Conservation (phyloP, 2,888 invertebrate species). For the Melolontha melolontha region DNA sequence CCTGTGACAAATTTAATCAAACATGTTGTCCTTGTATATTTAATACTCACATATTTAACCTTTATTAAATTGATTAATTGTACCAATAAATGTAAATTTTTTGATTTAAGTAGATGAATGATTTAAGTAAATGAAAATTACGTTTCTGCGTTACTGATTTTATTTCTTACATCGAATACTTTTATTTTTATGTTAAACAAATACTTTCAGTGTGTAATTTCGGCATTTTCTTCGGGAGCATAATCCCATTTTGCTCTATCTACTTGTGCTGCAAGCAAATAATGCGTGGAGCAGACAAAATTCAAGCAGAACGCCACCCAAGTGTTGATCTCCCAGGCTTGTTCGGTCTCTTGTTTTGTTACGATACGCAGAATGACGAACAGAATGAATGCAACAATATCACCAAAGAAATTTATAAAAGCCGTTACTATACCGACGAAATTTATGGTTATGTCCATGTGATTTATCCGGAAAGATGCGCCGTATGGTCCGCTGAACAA, state of each 20-base stretch:
- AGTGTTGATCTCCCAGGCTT: conserved; percentile 12
- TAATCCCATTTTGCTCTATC: conserved; percentile 11
- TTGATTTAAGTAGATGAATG: too few relatives aligned
- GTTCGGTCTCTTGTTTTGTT: not conserved
- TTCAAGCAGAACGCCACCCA: conserved; percentile 13
- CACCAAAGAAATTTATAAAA: conserved; percentile 72
- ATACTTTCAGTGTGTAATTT: too few relatives aligned
- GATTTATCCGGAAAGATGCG: conserved; percentile 75
- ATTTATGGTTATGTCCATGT: conserved; percentile 74
- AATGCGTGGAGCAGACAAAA: not conserved
- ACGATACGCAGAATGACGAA: not conserved
- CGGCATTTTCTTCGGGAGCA: not conserved
- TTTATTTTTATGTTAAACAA: too few relatives aligned
- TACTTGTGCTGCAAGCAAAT: conserved; percentile 9
- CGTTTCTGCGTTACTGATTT: too few relatives aligned
- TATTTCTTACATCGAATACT: too few relatives aligned
- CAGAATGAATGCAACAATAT: not conserved
- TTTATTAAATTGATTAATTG: too few relatives aligned
- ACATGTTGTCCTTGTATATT: too few relatives aligned
- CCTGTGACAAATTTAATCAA: too few relatives aligned
- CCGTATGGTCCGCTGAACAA: conserved; percentile 78
- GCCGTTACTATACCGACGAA: conserved; percentile 75
- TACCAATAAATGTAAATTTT: too few relatives aligned
- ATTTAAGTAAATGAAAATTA: too few relatives aligned
- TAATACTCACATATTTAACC: too few relatives aligned